These are phyloP conservation scores for Leptodactylus fallax DNA, from an alignment of 2,797 vertebrate genomes.

Conservation along the genomic window DNA sequence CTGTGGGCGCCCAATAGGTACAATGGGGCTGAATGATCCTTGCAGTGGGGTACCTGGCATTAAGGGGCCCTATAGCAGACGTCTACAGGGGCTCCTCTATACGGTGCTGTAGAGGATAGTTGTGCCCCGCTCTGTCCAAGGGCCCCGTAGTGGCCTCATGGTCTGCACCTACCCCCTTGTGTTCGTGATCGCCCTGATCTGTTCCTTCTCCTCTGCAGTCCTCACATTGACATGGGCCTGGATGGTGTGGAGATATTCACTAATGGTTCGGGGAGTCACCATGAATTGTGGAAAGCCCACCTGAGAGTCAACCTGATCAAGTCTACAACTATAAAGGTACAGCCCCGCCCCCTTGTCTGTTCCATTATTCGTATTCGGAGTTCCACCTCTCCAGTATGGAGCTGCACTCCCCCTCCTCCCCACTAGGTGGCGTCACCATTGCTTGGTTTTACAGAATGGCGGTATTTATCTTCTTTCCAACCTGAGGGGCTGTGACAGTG, in stretches of 20 bases:
- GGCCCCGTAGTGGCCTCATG: neutral
- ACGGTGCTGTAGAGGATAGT: too few species aligned
- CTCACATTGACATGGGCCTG: constrained; percentile 92
- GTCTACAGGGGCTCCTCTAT: too few species aligned
- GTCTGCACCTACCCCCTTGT: neutral
- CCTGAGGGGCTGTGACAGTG: constrained; percentile 94
- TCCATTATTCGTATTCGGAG: too few species aligned
- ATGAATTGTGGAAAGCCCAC: constrained; percentile 90
- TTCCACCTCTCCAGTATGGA: neutral
- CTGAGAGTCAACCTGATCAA: constrained; percentile 85
- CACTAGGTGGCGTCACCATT: too few species aligned
- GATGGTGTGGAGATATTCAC: constrained; percentile 95
- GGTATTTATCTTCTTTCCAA: constrained; percentile 95
- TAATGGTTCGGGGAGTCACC: constrained; percentile 93
- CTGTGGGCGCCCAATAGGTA: constrained; percentile 93
- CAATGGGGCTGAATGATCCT: too few species aligned
- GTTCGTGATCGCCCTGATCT: neutral
- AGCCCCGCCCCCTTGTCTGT: neutral
- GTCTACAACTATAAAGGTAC: constrained; percentile 88
- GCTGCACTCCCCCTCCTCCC: too few species aligned
- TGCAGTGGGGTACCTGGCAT: too few species aligned
- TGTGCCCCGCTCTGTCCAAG: too few species aligned
- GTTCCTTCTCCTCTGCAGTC: constrained; percentile 73
- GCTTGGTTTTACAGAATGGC: constrained; percentile 83
- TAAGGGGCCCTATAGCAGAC: too few species aligned